A percentile compares a stretch with the other conserved stretches of the same genome.
Conservation (phyloP, 2,888 invertebrate species). For the Sipunculus nudus region DNA sequence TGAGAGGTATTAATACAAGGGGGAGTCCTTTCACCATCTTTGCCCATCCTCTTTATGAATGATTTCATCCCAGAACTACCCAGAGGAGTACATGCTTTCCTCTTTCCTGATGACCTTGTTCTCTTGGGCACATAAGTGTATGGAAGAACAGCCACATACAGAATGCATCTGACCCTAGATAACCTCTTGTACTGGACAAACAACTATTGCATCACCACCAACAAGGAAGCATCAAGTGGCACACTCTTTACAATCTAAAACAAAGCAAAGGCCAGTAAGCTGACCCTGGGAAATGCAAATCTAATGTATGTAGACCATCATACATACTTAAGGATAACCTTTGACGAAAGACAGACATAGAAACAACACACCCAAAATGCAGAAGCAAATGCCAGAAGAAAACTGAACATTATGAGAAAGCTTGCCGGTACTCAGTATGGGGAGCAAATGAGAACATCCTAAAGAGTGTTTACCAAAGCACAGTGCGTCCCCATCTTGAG, state of each 20-base stretch:
- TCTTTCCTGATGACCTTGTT: constrained; percentile 32
- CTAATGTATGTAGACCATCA: constrained; percentile 6
- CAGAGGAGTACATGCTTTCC: constrained; percentile 16
- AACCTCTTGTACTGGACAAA: constrained; percentile 16
- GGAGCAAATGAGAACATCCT: too few species aligned
- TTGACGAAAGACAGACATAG: constrained; percentile 22
- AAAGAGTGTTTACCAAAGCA: too few species aligned
- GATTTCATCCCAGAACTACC: constrained; percentile 5
- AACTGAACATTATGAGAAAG: too few species aligned
- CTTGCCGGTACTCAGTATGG: too few species aligned
- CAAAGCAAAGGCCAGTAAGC: not conserved
- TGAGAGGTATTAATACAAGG: not conserved
- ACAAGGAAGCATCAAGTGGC: constrained; percentile 34
- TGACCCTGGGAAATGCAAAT: not conserved
- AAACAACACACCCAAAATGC: constrained; percentile 8
- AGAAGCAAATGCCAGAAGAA: constrained; percentile 17
- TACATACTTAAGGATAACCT: constrained; percentile 23
- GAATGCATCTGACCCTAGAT: constrained; percentile 21
- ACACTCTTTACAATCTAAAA: constrained; percentile 13
- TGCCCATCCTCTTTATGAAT: not conserved
- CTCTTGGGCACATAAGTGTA: constrained; percentile 31
- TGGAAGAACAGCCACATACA: constrained; percentile 20
- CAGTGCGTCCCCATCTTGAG: too few species aligned
- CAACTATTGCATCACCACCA: constrained; percentile 21
- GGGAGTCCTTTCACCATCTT: not conserved